Percentiles rank a stretch among this genome's conserved stretches.
Conservation (phyloP, 2,888 invertebrate species). For the Zaprionus lineosus region DNA sequence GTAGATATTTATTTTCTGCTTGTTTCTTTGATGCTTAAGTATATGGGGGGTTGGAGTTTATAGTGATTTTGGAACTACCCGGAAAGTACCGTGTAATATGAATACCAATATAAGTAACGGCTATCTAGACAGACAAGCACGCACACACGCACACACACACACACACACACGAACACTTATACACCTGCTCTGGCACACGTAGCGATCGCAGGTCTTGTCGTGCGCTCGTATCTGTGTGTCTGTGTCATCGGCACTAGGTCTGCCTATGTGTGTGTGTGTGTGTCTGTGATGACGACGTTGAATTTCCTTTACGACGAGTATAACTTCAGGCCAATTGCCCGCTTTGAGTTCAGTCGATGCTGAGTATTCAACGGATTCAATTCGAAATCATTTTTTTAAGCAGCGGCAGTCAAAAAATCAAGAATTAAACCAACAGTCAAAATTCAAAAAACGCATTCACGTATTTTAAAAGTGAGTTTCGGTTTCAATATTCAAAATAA, state of each 20-base stretch:
- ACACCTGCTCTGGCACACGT: constrained; percentile 34
- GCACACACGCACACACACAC: constrained; percentile 1
- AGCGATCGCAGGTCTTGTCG: constrained; percentile 34
- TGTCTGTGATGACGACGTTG: constrained; percentile 38
- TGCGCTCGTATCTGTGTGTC: not conserved
- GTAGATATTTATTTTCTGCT: too few relatives aligned
- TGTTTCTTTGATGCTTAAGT: constrained; percentile 1
- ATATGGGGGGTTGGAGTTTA: constrained; percentile 13
- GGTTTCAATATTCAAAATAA: too few relatives aligned
- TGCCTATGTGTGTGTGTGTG: constrained; percentile 12
- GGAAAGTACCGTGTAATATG: constrained; percentile 29
- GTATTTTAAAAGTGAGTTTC: constrained; percentile 59
- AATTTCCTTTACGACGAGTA: constrained; percentile 73
- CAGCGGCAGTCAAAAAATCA: constrained; percentile 5
- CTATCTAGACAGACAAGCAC: not conserved
- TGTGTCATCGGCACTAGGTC: too few relatives aligned
- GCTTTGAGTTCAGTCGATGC: constrained; percentile 78
- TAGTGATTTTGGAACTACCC: constrained; percentile 43
- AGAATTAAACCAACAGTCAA: constrained; percentile 9
- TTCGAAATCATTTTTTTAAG: constrained; percentile 34
- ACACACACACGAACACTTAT: constrained; percentile 7
- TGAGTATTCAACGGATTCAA: constrained; percentile 77
- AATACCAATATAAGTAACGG: not conserved
- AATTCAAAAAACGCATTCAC: not conserved
- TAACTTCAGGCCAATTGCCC: constrained; percentile 77